These are phyloP conservation scores for Diplosoma virens DNA, from an alignment of 23 tunicate species.

Conservation along the genomic window DNA sequence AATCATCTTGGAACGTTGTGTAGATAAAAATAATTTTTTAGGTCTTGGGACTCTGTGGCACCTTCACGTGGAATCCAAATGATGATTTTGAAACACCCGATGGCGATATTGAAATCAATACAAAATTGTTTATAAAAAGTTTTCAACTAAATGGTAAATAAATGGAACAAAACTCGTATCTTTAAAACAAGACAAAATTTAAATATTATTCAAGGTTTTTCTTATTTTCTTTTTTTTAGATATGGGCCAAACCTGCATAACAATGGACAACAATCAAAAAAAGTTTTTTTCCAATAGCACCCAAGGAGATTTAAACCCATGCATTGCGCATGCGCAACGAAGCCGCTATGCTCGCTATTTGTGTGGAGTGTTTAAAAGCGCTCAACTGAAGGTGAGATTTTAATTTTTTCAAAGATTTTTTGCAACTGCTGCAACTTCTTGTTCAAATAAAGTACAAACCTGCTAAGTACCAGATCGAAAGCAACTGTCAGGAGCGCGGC, in stretches of 20 bases:
- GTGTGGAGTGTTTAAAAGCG: constrained; percentile 22
- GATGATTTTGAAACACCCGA: constrained; percentile 67
- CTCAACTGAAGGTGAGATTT: no score
- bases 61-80: constrained; percentile 62
- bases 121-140: constrained; percentile 24
- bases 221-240: no score
- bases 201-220: no score
- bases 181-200: no score
- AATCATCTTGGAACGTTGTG: background rate
- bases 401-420: no score
- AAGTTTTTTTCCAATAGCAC: no score
- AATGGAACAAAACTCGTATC: background rate
- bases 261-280: no score
- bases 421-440: no score
- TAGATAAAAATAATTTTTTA: constrained; percentile 9
- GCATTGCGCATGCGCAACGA: constrained; percentile 44
- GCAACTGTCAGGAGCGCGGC: no score
- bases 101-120: constrained; percentile 49
- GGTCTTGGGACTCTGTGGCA: constrained; percentile 77
- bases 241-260: no score
- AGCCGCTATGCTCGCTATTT: constrained; percentile 31
- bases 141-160: constrained; percentile 36
- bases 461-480: no score
- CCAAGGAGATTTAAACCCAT: background rate
- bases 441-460: no score